Evolutionary conservation across 2,113 vertebrate genomes (phyloP), one percentile per base, ranked within the genome.

Genomic region (Neopipo cinnamomea): DNA sequence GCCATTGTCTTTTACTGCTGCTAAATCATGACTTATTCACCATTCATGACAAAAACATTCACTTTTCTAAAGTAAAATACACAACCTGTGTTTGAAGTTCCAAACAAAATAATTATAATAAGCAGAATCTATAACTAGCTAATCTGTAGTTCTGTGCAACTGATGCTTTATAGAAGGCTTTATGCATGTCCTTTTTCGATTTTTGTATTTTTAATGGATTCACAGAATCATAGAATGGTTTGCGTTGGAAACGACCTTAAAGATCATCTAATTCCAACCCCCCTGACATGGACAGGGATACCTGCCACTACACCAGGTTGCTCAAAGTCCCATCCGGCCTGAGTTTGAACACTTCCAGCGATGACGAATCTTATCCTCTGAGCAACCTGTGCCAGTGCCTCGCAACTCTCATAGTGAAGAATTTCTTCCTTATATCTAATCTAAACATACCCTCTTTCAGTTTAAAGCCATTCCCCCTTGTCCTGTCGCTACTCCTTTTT

Each of bases 241-340:
- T 31, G 4, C 16, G 4, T 47, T 70, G 47, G 41, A 68, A 41
- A 44, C n/a, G 6, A 11, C 30, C 30, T 35, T 62, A 42, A 76
- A 83, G n/a, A 30, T 46, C 39, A 35, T 62, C 20, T 14, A 7
- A 4, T 76, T 83, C n/a, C 21, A 76, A 7, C 2, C 2, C 12
- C 21, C 1, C 16, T 62, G 5, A 5, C 17, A 6, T 15, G 2
- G 55, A 1, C 12, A n/a, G 28, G 39, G 15, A 17, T 16, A 30
- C 14, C 23, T 35, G 47, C 11, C 6, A 2, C 22, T 58, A 15
- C 25, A 80, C 37, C 37, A 33, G 27, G 14, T 35, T 84, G 17
- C 35, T 84, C 25, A 56, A 5, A 37, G 18, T 7, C 27, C 49
- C 23, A 20, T 76, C 25, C 35, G 49, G 9, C n/a, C 63, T 83